phyloP scores from a whole-genome alignment of 2,797 vertebrate species.

The Amblyopsis hoosieri region DNA sequence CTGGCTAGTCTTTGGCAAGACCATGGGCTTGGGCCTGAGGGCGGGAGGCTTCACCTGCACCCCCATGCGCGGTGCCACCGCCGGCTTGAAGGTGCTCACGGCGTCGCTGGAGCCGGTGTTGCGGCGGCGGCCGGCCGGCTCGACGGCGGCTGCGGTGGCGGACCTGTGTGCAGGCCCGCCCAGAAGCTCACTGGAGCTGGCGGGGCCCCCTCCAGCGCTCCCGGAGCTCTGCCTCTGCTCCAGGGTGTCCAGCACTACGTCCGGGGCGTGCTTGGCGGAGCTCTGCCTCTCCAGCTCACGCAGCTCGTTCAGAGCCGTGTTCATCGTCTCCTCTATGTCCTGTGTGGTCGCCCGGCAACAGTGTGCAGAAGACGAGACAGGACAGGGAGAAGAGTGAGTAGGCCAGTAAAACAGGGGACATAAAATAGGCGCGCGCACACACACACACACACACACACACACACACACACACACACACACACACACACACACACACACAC shows the following conservation, averaged over 20 bases:
- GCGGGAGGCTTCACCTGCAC: slow-evolving; percentile 96
- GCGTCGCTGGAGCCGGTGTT: slow-evolving; percentile 92
- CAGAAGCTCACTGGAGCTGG: slow-evolving; percentile 82
- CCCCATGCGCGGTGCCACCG: slow-evolving; percentile 93
- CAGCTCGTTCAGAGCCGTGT: slow-evolving; percentile 94
- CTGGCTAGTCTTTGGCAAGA: slow-evolving; percentile 88
- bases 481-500: background rate
- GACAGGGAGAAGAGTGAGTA: slow-evolving; percentile 13
- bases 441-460: background rate
- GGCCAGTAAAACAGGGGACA: slow-evolving; percentile 21
- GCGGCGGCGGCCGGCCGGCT: slow-evolving; percentile 76
- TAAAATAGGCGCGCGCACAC: slow-evolving; percentile 10
- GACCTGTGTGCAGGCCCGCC: slow-evolving; percentile 83
- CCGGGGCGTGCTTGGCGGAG: slow-evolving; percentile 92
- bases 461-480: background rate
- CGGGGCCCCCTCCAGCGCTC: slow-evolving; percentile 76
- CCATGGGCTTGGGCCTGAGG: slow-evolving; percentile 93
- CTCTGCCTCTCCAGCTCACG: slow-evolving; percentile 97
- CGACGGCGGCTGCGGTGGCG: slow-evolving; percentile 80
- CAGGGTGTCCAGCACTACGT: slow-evolving; percentile 97
- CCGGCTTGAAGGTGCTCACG: slow-evolving; percentile 97
- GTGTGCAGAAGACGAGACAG: background rate
- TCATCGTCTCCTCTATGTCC: slow-evolving; percentile 99
- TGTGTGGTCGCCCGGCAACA: slow-evolving; percentile 48
- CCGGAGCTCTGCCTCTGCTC: slow-evolving; percentile 88